Evolutionary conservation across 2,797 vertebrate species (phyloP).

Genomic region (Buceros bicornis): DNA sequence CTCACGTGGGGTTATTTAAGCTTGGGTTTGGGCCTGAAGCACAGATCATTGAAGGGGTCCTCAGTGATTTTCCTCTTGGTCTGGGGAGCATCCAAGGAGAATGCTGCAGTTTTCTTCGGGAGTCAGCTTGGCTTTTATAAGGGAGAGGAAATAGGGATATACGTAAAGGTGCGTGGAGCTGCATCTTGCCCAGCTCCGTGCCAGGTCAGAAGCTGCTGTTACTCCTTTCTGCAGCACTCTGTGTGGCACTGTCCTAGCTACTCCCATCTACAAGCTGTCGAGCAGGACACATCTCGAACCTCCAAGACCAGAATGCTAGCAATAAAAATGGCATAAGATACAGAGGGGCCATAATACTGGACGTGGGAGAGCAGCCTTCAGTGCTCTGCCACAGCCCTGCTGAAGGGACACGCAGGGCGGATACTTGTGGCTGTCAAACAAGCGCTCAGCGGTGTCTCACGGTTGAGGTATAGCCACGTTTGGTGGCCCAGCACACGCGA

Average conservation of each 20-base stretch:
- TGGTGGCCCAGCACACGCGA: fast-evolving
- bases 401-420: not conserved
- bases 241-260: not conserved
- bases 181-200: not conserved
- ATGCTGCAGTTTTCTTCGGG: not conserved
- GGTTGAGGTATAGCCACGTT: fast-evolving
- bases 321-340: not conserved
- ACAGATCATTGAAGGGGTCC: constrained; percentile 26
- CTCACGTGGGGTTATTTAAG: not conserved
- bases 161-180: not conserved
- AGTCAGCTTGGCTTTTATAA: not conserved
- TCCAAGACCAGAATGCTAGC: not conserved
- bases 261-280: not conserved
- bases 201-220: not conserved
- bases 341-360: not conserved
- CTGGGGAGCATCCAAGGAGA: not conserved
- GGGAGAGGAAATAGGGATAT: not conserved
- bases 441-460: not conserved
- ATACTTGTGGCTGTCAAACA: fast-evolving
- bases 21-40: not conserved
- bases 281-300: fast-evolving
- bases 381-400: not conserved
- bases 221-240: not conserved
- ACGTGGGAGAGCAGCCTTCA: not conserved
- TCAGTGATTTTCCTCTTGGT: not conserved